phyloP scores from a whole-genome alignment of 1,140 invertebrate species.

The Tetramorium alpestre region DNA sequence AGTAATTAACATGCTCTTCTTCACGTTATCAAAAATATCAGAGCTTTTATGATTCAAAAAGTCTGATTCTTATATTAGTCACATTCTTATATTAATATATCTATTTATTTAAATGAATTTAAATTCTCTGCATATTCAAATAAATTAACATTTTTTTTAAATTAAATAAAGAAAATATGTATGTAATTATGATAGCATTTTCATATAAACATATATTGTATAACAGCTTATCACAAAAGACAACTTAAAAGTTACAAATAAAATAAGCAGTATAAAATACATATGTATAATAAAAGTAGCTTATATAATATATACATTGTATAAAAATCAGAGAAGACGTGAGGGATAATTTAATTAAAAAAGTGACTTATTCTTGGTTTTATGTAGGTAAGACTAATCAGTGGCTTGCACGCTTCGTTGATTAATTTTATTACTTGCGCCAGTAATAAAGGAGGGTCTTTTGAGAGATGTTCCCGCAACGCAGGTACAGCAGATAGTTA shows the following conservation, averaged over 20 bases:
- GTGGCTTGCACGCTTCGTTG: slow-evolving; percentile 6
- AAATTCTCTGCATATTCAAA: not conserved
- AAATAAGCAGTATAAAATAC: not conserved
- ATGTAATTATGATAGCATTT: not conserved
- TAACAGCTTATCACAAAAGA: not conserved
- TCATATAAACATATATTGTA: not conserved
- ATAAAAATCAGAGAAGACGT: slow-evolving; percentile 6
- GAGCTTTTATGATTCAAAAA: not conserved
- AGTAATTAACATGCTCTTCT: not conserved
- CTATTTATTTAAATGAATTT: not conserved
- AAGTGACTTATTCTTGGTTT: slow-evolving; percentile 19
- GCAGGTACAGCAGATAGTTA: slow-evolving; percentile 20
- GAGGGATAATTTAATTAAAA: slow-evolving; percentile 8
- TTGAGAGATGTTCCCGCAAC: slow-evolving; percentile 35
- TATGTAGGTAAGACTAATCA: slow-evolving; percentile 26
- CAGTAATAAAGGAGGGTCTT: slow-evolving; percentile 37
- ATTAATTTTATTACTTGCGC: slow-evolving; percentile 42
- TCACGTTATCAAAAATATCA: not conserved
- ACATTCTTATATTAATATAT: not conserved
- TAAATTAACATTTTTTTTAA: not conserved
- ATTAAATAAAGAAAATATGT: not conserved
- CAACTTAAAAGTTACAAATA: not conserved
- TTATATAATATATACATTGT: not conserved
- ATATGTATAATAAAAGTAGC: not conserved
- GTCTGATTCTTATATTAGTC: not conserved